Evolutionary conservation across 37 sponge, comb jelly and placozoan species (phyloP).

Genomic region (Diacarnus erythraeanus): DNA sequence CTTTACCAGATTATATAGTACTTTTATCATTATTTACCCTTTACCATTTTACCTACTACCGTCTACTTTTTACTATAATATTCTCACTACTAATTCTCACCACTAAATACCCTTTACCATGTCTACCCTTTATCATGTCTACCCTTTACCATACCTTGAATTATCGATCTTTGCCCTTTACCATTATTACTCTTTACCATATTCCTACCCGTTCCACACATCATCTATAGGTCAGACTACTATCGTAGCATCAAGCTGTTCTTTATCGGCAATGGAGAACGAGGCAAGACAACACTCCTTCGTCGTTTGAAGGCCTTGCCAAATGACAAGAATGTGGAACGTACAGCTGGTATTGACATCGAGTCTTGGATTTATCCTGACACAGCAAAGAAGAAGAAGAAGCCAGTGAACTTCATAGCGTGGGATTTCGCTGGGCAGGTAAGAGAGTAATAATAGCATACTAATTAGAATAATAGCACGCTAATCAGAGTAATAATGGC

Average conservation of each 20-base stretch:
- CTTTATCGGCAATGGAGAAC: conserved; percentile 77
- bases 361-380: conserved; percentile 61
- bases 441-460: not conserved
- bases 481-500: too few relatives aligned
- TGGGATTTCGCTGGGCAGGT: conserved; percentile 97
- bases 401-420: conserved; percentile 71
- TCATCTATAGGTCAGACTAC: conserved; percentile 45
- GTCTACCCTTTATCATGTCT: not conserved
- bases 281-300: conserved; percentile 93
- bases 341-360: conserved; percentile 85
- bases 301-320: conserved; percentile 40
- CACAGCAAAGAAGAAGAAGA: not conserved
- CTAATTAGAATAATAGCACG: too few relatives aligned
- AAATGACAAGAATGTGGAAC: conserved; percentile 10
- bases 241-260: conserved; percentile 90
- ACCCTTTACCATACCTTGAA: not conserved
- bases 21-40: not conserved
- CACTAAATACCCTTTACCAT: not conserved
- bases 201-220: not conserved
- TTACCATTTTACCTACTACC: not conserved
- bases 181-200: not conserved
- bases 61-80: conserved; percentile 11
- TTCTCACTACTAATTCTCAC: not conserved
- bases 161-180: not conserved
- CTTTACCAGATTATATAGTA: not conserved